A percentile compares a stretch with the other conserved stretches of the same genome.
Conservation (phyloP, 2,113 vertebrate species). For the Coregonus clupeaformis region DNA sequence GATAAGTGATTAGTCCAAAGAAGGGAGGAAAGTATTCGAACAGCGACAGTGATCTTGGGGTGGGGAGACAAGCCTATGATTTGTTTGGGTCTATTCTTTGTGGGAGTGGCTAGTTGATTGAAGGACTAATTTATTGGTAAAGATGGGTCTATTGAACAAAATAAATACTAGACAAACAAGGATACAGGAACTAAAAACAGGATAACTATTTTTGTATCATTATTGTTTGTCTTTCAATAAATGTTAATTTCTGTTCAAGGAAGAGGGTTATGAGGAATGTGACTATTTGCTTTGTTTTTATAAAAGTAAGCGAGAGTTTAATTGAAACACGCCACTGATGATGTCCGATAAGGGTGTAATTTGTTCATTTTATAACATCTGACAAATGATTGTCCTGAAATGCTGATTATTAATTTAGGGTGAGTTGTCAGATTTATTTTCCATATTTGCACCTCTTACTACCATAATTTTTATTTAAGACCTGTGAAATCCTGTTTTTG, state of each 20-base stretch:
- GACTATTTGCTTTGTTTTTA: constrained; percentile 9
- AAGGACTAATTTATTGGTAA: constrained; percentile 10
- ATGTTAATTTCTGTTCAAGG: constrained; percentile 3
- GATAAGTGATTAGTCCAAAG: too few species aligned
- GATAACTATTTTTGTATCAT: background rate
- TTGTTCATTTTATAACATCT: constrained; percentile 4
- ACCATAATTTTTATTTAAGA: constrained; percentile 2
- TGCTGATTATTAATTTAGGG: too few species aligned
- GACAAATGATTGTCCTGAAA: too few species aligned
- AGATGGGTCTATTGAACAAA: background rate
- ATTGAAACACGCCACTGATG: constrained; percentile 14
- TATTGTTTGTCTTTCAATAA: background rate
- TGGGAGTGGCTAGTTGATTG: constrained; percentile 7
- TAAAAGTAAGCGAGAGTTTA: constrained; percentile 9
- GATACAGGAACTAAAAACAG: background rate
- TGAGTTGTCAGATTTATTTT: background rate
- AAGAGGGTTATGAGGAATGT: constrained; percentile 2
- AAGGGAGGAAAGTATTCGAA: background rate
- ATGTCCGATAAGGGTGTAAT: constrained; percentile 8
- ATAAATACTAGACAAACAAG: too few species aligned
- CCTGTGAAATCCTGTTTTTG: constrained; percentile 27
- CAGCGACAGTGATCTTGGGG: too few species aligned
- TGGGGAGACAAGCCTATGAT: constrained; percentile 3
- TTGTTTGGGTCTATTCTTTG: constrained; percentile 24
- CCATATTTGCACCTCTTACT: constrained; percentile 16